A percentile compares a stretch with the other conserved stretches of the same genome.
Evolutionary conservation across 2,113 vertebrate species (phyloP).

Genomic region (Pelodiscus sinensis): DNA sequence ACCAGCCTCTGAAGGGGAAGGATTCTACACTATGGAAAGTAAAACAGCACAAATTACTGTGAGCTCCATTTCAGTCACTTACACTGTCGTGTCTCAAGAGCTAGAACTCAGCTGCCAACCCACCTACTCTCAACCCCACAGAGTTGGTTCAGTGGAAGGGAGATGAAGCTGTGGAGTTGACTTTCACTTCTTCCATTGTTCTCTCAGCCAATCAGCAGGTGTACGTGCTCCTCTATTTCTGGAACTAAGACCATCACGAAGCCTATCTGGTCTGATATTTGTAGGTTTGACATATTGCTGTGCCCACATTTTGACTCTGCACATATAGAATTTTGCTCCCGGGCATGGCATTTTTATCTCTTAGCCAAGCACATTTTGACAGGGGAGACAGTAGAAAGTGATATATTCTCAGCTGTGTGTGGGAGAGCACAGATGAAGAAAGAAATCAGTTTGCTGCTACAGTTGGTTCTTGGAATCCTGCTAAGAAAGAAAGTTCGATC

Average conservation of each 20-base stretch:
- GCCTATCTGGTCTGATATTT: background rate
- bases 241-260: background rate
- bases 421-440: background rate
- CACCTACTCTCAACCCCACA: background rate
- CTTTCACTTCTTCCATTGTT: background rate
- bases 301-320: background rate
- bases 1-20: background rate
- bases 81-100: background rate
- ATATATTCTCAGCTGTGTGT: slow-evolving; percentile 21
- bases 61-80: background rate
- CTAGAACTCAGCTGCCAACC: background rate
- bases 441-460: slow-evolving; percentile 36
- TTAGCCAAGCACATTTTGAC: background rate
- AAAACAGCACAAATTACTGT: background rate
- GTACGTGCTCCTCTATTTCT: background rate
- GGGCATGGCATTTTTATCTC: rapidly evolving
- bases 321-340: background rate
- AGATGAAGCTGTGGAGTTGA: background rate
- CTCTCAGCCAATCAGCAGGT: background rate
- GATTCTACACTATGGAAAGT: background rate
- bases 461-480: slow-evolving; percentile 24
- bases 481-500: slow-evolving; percentile 30
- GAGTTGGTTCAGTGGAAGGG: background rate
- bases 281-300: background rate
- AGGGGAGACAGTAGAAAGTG: background rate